Percentiles rank a stretch among this genome's conserved stretches.
Conservation (phyloP, 2,113 vertebrate genomes). For the Pygoscelis antarcticus region DNA sequence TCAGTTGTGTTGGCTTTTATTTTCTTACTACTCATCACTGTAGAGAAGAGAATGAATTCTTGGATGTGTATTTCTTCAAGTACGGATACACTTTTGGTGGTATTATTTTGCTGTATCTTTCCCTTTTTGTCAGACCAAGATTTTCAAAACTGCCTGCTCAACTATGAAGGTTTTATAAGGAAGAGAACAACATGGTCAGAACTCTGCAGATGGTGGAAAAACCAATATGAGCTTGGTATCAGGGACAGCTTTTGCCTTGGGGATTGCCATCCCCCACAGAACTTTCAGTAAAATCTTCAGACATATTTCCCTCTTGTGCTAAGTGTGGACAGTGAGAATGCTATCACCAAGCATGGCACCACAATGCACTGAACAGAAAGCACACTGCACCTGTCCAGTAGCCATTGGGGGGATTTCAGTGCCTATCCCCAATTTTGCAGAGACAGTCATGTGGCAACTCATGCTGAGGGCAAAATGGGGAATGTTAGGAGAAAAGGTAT, state of each 20-base stretch:
- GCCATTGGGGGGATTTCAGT: rapidly evolving
- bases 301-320: background rate
- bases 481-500: background rate
- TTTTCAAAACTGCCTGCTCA: background rate
- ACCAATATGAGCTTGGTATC: background rate
- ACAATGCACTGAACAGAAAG: background rate
- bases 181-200: background rate
- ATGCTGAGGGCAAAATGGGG: background rate
- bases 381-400: background rate
- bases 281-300: background rate
- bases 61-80: background rate
- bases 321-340: background rate
- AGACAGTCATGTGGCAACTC: background rate
- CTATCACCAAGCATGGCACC: rapidly evolving
- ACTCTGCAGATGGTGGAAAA: background rate
- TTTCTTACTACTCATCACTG: background rate
- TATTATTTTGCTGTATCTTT: background rate
- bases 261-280: background rate
- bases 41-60: background rate
- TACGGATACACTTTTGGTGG: background rate
- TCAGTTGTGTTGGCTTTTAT: background rate
- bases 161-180: background rate
- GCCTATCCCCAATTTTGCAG: background rate
- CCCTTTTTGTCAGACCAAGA: background rate
- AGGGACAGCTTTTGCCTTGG: background rate